Evolutionary conservation across 2,797 vertebrate species (phyloP).

Genomic region (Anguilla anguilla): DNA sequence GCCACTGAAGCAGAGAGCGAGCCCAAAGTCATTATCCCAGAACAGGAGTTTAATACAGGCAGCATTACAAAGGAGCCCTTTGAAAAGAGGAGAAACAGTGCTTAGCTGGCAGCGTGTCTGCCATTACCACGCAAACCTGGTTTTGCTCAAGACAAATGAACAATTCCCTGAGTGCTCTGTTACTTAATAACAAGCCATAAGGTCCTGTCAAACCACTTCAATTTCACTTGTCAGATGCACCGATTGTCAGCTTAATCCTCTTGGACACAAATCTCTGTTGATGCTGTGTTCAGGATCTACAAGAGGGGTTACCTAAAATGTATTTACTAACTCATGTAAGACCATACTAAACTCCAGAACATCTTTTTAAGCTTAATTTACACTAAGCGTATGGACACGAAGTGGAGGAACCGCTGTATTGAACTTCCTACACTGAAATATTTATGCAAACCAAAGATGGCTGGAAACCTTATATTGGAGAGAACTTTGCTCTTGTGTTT

Average conservation of each 20-base stretch:
- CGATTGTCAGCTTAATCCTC: background rate
- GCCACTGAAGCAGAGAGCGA: conserved; percentile 52
- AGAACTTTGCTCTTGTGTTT: background rate
- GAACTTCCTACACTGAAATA: conserved; percentile 32
- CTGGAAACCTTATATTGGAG: conserved; percentile 35
- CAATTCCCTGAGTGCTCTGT: background rate
- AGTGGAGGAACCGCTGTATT: background rate
- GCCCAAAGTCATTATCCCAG: conserved; percentile 53
- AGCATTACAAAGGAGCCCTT: background rate
- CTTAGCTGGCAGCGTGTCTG: background rate
- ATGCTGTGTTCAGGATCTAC: background rate
- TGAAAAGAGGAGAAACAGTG: background rate
- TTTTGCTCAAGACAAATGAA: conserved; percentile 10
- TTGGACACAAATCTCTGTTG: background rate
- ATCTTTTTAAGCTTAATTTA: background rate
- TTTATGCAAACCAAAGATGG: conserved; percentile 31
- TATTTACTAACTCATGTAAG: background rate
- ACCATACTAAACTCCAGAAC: background rate
- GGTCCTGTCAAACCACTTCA: background rate
- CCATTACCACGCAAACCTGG: background rate
- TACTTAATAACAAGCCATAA: background rate
- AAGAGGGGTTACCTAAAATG: background rate
- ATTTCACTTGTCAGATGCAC: background rate
- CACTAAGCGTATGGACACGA: background rate
- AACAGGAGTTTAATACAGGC: conserved; percentile 38